Base-by-base conservation (phyloP, 2,113 vertebrate species). In the Cacatua alba region DNA sequence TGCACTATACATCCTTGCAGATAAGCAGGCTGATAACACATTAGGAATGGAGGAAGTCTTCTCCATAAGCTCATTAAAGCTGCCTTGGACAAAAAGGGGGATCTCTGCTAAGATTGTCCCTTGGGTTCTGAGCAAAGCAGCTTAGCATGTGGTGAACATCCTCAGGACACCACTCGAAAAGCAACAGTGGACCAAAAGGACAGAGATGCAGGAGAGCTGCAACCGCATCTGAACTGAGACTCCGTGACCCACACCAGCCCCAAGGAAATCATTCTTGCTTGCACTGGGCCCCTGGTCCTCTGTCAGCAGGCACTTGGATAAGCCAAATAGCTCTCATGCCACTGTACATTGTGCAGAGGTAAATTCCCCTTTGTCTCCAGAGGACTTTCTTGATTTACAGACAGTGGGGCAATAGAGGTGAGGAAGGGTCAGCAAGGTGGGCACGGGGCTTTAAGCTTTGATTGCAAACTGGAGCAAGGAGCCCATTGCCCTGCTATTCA, bases 331-430 rank as follows among this genome's bases (percentile, higher is more conserved):
- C 39, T 81, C 64, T 28, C 18, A 7, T 8, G 14, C 17, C 37
- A 3, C 60, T 29, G 2, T 2, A 10, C 1, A 0, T 33, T 77
- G 13, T 2, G 0, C 59, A n/a, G 24, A 44, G 57, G 14, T 28
- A 21, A 48, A 70, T 23, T 31, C 43, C 43, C 29, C 60, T 69
- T 78, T 74, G 60, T 43, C 60, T 86, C 33, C n/a, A 59, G 62
- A n/a, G 64, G 41, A 24, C 24, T 59, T 76, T 31, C 39, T 29
- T 76, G 81, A 46, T 55, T 28, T 35, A 48, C 6, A 41, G 81
- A 63, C 28, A 5, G 28, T 26, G 18, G 48, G 37, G 64, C 76
- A 44, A 26, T 0, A 1, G 69, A 31, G 37, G 24, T 29, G 44
- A 17, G 72, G 39, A 31, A 24, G 39, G 74, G 82, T 80, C 62